Percentiles rank a stretch among this genome's conserved stretches.
These are phyloP conservation scores for Campylorhamphus procurvoides DNA, from an alignment of 2,113 vertebrate genomes.

Conservation along the genomic window DNA sequence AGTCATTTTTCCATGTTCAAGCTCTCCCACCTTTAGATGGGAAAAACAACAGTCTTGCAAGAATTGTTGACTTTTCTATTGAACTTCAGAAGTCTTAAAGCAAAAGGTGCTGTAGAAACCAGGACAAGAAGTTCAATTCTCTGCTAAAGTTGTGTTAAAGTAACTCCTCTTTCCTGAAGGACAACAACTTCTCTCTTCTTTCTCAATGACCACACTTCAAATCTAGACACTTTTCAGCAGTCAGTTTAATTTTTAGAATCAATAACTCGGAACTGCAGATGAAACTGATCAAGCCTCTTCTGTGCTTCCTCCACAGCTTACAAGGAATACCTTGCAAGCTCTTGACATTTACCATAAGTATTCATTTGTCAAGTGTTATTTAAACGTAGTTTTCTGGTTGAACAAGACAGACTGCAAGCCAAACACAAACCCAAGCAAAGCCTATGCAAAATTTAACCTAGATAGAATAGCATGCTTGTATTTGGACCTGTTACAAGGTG, in stretches of 20 bases:
- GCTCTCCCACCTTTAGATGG: background rate
- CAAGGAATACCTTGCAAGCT: background rate
- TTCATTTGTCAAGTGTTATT: background rate
- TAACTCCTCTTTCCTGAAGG: background rate
- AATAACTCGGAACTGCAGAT: background rate
- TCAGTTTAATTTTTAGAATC: background rate
- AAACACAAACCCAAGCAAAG: background rate
- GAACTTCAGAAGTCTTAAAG: background rate
- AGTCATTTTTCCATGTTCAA: background rate
- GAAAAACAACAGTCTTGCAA: background rate
- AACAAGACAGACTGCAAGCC: background rate
- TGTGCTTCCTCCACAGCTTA: background rate
- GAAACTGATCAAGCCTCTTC: background rate
- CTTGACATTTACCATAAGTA: background rate
- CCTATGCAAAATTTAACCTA: slow-evolving; percentile 18
- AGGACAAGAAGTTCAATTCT: background rate
- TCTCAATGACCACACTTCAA: background rate
- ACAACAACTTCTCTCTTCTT: background rate
- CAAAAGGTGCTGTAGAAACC: background rate
- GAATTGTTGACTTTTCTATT: background rate
- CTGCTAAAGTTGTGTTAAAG: background rate
- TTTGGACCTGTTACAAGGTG: background rate
- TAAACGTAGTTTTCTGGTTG: background rate
- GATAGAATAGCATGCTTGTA: background rate
- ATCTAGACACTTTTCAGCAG: background rate